A percentile compares a stretch with the other conserved stretches of the same genome.
Evolutionary conservation across 2,113 vertebrate species (phyloP).

Genomic region (Anarrhichthys ocellatus): DNA sequence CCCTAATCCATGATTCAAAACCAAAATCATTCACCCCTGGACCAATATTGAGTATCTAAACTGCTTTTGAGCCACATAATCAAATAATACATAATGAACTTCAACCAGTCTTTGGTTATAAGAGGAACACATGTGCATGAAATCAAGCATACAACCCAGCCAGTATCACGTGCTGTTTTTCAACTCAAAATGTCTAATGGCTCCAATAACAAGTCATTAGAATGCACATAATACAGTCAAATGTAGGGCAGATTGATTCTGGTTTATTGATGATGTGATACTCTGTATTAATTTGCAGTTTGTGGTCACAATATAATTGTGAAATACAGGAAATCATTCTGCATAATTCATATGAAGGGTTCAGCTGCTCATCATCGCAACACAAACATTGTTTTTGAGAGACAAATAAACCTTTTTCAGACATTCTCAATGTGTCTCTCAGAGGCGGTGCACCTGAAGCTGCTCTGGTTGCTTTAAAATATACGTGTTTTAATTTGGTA

Average conservation of each 20-base stretch:
- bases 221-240: not conserved
- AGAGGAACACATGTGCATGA: too few relatives aligned
- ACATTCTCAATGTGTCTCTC: not conserved
- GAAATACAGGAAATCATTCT: conserved; percentile 2
- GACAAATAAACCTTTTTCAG: not conserved
- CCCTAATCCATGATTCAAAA: not conserved
- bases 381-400: not conserved
- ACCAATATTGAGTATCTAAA: not conserved
- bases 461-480: not conserved
- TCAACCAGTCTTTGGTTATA: too few relatives aligned
- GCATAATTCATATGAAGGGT: conserved; percentile 13
- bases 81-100: not conserved
- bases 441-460: not conserved
- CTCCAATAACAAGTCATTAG: not conserved
- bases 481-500: not conserved
- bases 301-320: not conserved
- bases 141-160: too few relatives aligned
- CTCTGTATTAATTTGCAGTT: not conserved
- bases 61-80: not conserved
- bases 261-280: not conserved
- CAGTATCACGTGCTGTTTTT: not conserved
- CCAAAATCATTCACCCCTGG: not conserved
- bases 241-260: not conserved
- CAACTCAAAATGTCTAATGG: not conserved
- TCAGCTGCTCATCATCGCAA: conserved; percentile 1